Percentiles rank a stretch among this genome's conserved stretches.
Evolutionary conservation across 2,888 invertebrate species (phyloP).

Genomic region (Drosophila tanythrix): DNA sequence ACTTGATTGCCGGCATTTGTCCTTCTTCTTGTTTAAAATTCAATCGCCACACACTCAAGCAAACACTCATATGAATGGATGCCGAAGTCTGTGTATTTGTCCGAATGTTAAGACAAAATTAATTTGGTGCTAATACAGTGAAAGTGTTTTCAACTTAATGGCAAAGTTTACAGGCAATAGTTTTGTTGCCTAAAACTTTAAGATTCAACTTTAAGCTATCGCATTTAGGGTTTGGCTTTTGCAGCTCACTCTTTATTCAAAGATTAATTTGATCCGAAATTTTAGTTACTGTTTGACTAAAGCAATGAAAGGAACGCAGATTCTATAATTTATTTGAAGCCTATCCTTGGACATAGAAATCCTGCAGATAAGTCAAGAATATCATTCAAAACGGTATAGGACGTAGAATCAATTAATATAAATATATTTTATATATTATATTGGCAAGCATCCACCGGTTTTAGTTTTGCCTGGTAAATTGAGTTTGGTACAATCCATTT

Average conservation of each 20-base stretch:
- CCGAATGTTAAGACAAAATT: constrained; percentile 54
- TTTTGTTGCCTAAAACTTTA: constrained; percentile 36
- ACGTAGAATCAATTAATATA: not conserved
- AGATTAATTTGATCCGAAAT: not conserved
- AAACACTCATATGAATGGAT: constrained; percentile 12
- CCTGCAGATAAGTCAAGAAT: not conserved
- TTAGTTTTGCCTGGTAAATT: not conserved
- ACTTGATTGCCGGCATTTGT: constrained; percentile 75
- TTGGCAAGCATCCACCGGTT: not conserved
- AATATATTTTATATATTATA: not conserved
- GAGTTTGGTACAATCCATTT: not conserved
- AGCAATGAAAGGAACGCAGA: not conserved
- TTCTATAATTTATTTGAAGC: not conserved
- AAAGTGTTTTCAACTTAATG: constrained; percentile 61
- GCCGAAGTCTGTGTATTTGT: constrained; percentile 4
- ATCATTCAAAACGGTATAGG: not conserved
- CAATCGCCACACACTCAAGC: constrained; percentile 57
- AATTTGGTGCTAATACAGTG: constrained; percentile 78
- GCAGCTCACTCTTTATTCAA: not conserved
- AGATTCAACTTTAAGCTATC: constrained; percentile 16
- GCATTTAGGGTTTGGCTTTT: not conserved
- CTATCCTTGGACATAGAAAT: not conserved
- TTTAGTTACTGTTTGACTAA: not conserved
- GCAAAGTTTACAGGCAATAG: constrained; percentile 36
- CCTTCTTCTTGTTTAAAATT: constrained; percentile 71